These are phyloP conservation scores for Crax fasciolata DNA, from an alignment of 2,797 vertebrate species.

Conservation along the genomic window DNA sequence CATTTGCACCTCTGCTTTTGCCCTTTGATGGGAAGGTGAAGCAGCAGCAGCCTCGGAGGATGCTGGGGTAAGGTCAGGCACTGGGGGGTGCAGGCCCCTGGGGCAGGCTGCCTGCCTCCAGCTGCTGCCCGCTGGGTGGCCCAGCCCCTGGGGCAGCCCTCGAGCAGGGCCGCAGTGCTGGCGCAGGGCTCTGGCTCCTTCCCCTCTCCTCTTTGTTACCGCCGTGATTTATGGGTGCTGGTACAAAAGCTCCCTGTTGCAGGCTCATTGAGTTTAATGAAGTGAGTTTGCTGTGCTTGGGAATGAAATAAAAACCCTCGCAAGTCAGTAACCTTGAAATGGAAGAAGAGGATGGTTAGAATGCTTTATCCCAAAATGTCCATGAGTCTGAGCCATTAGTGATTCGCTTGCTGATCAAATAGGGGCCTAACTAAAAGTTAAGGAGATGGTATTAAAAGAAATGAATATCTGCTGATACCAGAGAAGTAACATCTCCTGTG, in stretches of 20 bases:
- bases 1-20: neutral
- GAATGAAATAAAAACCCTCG: neutral
- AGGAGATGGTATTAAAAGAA: neutral
- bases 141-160: neutral
- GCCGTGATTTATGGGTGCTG: neutral
- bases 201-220: neutral
- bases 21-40: rapidly evolving
- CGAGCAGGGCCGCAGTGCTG: neutral
- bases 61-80: neutral
- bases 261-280: slow-evolving; percentile 45
- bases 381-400: neutral
- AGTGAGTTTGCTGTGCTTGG: slow-evolving; percentile 3
- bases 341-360: neutral
- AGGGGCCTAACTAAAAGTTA: neutral
- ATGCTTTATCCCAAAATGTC: neutral
- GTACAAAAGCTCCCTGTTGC: neutral
- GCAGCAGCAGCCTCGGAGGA: neutral
- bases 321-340: neutral
- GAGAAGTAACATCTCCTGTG: neutral
- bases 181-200: neutral
- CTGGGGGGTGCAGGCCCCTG: too few relatives aligned
- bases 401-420: neutral
- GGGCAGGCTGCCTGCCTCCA: too few relatives aligned
- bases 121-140: too few relatives aligned
- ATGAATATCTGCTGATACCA: neutral